A percentile compares a stretch with the other conserved stretches of the same genome.
Evolutionary conservation across 2,113 vertebrate species (phyloP).

Genomic region (Notiomystis cincta): DNA sequence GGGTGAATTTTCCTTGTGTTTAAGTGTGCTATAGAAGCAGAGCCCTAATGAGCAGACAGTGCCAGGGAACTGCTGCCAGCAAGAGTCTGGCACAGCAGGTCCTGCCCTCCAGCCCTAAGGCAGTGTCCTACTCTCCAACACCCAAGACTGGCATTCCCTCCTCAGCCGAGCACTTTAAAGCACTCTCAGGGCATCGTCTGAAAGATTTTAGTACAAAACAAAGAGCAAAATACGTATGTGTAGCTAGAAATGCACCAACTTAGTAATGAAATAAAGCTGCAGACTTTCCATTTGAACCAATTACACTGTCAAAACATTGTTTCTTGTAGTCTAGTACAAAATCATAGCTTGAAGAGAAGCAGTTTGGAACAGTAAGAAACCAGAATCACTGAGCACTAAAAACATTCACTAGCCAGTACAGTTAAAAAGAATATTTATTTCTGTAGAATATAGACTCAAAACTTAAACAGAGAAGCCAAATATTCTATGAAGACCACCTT

Average conservation of each 20-base stretch:
- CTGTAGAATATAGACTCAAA: background rate
- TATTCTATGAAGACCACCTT: constrained; percentile 15
- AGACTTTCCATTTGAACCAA: background rate
- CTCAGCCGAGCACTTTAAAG: background rate
- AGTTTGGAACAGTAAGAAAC: background rate
- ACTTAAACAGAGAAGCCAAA: constrained; percentile 28
- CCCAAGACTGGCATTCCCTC: background rate
- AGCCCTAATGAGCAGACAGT: constrained; percentile 50
- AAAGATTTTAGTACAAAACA: background rate
- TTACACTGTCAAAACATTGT: background rate
- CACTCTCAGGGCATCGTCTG: background rate
- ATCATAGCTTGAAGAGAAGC: background rate
- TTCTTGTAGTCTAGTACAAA: background rate
- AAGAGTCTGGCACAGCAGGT: background rate
- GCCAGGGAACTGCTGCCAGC: constrained; percentile 45
- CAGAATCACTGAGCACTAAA: background rate
- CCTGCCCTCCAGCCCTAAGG: background rate
- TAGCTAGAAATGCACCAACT: background rate
- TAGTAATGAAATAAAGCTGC: background rate
- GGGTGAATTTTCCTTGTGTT: background rate
- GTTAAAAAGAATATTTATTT: constrained; percentile 58
- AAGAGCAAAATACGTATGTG: background rate
- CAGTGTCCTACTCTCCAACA: background rate
- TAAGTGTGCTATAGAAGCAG: constrained; percentile 12
- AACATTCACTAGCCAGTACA: background rate